These are phyloP conservation scores for Lordiphosa collinella DNA, from an alignment of 1,140 invertebrate genomes.

Conservation along the genomic window DNA sequence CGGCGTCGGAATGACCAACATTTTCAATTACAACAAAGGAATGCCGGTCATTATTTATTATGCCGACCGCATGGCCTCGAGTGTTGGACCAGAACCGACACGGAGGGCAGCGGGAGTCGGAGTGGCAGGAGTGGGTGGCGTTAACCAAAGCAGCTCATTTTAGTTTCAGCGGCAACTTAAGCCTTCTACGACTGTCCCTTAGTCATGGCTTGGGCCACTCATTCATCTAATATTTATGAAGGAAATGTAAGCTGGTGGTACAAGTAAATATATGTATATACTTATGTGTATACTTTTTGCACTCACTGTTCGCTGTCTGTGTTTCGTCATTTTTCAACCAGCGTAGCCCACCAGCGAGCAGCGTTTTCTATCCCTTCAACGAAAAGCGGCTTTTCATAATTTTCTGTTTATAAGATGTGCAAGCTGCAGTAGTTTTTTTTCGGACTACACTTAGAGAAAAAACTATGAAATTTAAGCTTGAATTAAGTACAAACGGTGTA, in stretches of 20 bases:
- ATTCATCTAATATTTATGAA: conserved; percentile 71
- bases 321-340: conserved; percentile 63
- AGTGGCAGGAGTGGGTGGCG: neutral
- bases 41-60: conserved; percentile 78
- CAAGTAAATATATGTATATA: conserved; percentile 33
- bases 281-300: conserved; percentile 54
- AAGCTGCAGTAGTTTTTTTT: conserved; percentile 46
- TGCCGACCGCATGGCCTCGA: conserved; percentile 75
- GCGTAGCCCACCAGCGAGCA: neutral
- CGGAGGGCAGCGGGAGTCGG: neutral
- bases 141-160: conserved; percentile 46
- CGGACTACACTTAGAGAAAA: neutral
- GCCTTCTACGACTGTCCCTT: conserved; percentile 65
- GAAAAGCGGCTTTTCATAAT: conserved; percentile 65
- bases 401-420: conserved; percentile 65
- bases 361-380: conserved; percentile 1
- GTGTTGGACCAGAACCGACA: conserved; percentile 4
- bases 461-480: too few species aligned
- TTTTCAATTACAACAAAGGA: conserved; percentile 78
- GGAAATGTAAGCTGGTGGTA: conserved; percentile 32
- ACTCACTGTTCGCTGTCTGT: conserved; percentile 59
- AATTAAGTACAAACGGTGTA: too few species aligned
- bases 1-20: conserved; percentile 67
- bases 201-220: conserved; percentile 13
- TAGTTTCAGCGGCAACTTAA: conserved; percentile 57